These are phyloP conservation scores for Tympanoctomys barrerae DNA, from an alignment of 2,797 vertebrate genomes.

Conservation along the genomic window DNA sequence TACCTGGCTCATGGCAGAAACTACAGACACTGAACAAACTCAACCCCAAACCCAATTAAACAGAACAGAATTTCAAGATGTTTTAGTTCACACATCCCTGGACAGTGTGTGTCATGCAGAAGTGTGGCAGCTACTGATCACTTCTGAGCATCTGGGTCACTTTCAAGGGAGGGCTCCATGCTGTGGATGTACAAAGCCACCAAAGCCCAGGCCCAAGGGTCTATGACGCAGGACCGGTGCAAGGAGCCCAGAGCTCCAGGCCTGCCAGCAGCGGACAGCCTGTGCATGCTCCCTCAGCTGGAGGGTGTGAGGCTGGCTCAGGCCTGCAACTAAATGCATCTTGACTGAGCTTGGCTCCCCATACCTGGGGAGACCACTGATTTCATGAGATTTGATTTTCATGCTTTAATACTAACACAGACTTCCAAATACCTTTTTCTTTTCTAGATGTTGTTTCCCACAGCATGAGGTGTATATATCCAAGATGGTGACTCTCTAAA, in stretches of 20 bases:
- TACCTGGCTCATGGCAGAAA: accelerated
- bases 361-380: not conserved
- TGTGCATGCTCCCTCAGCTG: accelerated
- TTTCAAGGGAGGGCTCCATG: not conserved
- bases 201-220: not conserved
- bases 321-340: not conserved
- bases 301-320: accelerated
- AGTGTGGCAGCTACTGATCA: too few species aligned
- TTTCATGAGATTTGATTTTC: not conserved
- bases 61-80: not conserved
- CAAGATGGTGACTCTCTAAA: too few species aligned
- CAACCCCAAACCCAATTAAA: not conserved
- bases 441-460: not conserved
- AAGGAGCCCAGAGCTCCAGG: not conserved
- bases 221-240: not conserved
- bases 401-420: not conserved
- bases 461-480: not conserved
- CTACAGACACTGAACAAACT: conserved; percentile 16
- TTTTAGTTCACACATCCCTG: not conserved
- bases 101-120: not conserved
- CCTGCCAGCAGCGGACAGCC: conserved; percentile 66
- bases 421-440: not conserved
- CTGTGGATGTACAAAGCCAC: not conserved
- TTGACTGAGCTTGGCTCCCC: conserved; percentile 25
- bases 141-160: not conserved